Base-by-base conservation (phyloP, 2,797 vertebrate genomes). In the Hypotaenidia philippensis region DNA sequence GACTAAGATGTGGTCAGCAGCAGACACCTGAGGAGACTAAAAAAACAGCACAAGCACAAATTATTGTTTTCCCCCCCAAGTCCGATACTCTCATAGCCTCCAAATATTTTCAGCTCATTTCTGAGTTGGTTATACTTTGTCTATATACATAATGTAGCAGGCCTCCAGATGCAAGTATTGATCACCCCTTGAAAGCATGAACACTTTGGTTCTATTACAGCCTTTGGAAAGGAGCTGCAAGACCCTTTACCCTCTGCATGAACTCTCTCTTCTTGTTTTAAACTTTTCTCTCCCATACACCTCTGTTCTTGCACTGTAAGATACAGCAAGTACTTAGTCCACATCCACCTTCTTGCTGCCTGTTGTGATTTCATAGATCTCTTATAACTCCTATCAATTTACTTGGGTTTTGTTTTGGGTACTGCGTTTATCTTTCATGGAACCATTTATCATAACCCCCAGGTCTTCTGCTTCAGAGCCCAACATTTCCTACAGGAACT, bases 121-220 rank as follows among this genome's bases (percentile, higher is more conserved):
- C 47, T 23, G 27, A 27, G 22, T 32, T 32, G 7, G 7, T 29
- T 76, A 6, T 79, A 17, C 16, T 77, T 94, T 74, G 27, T 40
- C 60, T 50, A 17, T 9, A 14, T 27, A 36, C 0, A 1, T 10
- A 68, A 45, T 0, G 0, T 20, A 61, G 18, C 14, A 71, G 12
- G 25, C 17, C 78, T 78, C 29, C n/a, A 59, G 27, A 56, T 22
- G 44, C 21, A 59, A 82, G 41, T 20, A 20, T 18, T 53, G 45
- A 8, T 32, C 3, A 71, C 22, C 13, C 13, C 25, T 57, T 56
- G 27, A 64, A 17, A 4, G 1, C 7, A 2, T 29, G 80, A 49
- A 65, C 86, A 61, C 29, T 31, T 57, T 11, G 20, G 16, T 5
- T 69, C 20, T 17, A 17, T 57, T 40, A 63, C 38, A 88, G 38